Base-by-base conservation (phyloP, 2,113 vertebrate genomes). In the Dicaeum eximium region DNA sequence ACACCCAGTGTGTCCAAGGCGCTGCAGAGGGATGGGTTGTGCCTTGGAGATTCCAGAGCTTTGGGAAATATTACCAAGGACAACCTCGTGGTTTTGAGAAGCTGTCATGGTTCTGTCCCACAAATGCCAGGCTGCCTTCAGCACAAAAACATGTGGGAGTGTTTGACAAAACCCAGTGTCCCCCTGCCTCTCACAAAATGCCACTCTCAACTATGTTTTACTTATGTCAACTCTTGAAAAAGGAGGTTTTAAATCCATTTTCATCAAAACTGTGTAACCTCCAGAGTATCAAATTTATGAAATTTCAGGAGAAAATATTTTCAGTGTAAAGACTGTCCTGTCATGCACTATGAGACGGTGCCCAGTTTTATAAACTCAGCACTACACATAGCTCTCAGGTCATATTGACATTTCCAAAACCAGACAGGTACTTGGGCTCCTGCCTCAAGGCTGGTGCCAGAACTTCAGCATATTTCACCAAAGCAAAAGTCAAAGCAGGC, bases 111-210 rank as follows among this genome's bases (percentile, higher is more conserved):
- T 24, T 54, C 65, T 33, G 25, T 25, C 13, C 64, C 19, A n/a
- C 1, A 11, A 64, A 27, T 4, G 18, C 64, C 77, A 18, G 0
- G 0, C 38, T 8, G 22, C 51, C 56, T 21, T 10, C 7, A 9
- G 72, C 69, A 54, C 58, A 45, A 10, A 47, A 27, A n/a, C 10
- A 4, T 3, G 18, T 13, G 18, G 7, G 19, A 37, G 16, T 2
- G 11, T 42, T 5, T 37, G 74, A 71, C 33, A 65, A 35, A 56
- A 50, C 10, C 10, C 65, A 38, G 28, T 0, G 11, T 40, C 18
- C 23, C 37, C 62, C 67, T 73, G 54, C 58, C 66, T 53, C 60
- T 37, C 19, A 40, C 37, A 17, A 7, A 53, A 9, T 7, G 13
- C 9, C 30, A 61, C 28, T 71, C 57, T 37, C 10, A 0, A 20